phyloP scores from a whole-genome alignment of 2,888 invertebrate species.

The Meta bourneti region DNA sequence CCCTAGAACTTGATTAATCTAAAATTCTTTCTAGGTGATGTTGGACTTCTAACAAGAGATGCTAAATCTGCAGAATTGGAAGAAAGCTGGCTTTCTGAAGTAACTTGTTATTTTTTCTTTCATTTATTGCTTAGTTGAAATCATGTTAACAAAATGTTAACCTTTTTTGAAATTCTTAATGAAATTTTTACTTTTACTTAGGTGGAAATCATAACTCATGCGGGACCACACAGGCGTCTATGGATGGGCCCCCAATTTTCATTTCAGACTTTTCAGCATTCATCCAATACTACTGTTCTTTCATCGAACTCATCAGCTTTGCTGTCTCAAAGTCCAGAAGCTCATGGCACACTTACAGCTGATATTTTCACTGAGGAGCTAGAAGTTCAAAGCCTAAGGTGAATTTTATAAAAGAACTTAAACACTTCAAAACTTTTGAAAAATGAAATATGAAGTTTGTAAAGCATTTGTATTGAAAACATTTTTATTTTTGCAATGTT shows the following conservation, averaged over 20 bases:
- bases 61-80: conserved; percentile 83
- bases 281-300: conserved; percentile 81
- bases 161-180: neutral
- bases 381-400: conserved; percentile 81
- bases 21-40: conserved; percentile 21
- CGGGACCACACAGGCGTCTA: conserved; percentile 94
- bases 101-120: conserved; percentile 74
- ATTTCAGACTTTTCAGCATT: conserved; percentile 90
- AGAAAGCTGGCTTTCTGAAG: conserved; percentile 93
- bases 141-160: too few species aligned
- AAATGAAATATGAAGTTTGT: neutral
- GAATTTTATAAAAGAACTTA: conserved; percentile 56
- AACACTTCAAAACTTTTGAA: neutral
- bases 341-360: conserved; percentile 79
- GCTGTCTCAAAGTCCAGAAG: conserved; percentile 81
- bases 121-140: neutral
- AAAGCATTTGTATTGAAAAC: neutral
- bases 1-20: neutral
- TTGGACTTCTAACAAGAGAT: conserved; percentile 47
- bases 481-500: neutral
- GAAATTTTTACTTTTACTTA: conserved; percentile 80
- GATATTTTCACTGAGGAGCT: conserved; percentile 81
- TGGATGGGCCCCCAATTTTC: conserved; percentile 99
- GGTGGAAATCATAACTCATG: conserved; percentile 98
- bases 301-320: conserved; percentile 81